Base-by-base conservation (phyloP, 2,113 vertebrate genomes). In the Eptatretus burgeri region DNA sequence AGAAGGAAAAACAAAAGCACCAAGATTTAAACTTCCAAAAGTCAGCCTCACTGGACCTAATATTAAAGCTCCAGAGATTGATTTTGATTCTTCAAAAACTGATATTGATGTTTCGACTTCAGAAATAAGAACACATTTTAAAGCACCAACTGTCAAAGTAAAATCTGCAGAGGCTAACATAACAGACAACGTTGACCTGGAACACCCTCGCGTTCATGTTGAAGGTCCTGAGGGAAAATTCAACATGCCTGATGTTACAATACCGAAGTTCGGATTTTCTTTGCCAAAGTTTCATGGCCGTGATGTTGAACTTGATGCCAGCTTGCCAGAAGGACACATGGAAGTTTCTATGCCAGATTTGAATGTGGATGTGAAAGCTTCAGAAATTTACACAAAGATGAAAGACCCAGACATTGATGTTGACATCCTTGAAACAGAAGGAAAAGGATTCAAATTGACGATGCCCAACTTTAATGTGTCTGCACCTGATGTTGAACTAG, bases 401-500 rank as follows among this genome's bases (percentile, higher is more conserved):
- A 76, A 75, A 41, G 73, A 73, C 49, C 76, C 78, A 5, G 73
- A 72, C 9, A 68, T 70, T 8, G 78, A 75, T 68, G 76, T 79
- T 67, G 77, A 79, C 17, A 69, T 66, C 62, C n/a, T 77, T 1
- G 65, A 76, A 66, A 66, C 66, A 64, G 71, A 74, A 14, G 63
- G 73, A 13, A 79, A 77, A 73, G 69, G 71, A 14, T 72, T 77
- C 11, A 78, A 77, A 70, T 79, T 82, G 41, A 67, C 75, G 14
- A 69, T 84, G 62, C 81, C 81, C 1, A 74, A 75, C 68, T 78
- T 85, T 66, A 12, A n/a, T 2, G 50, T 50, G 11, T 74, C 76
- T 66, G 69, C 65, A 63, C 62, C 65, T 63, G 70, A 71, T 13
- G 69, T 74, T 13, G 66, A 69, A 8, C 11, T 70, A 52, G 73